Conservation (phyloP, 2,888 invertebrate genomes). For the Lampropteryx suffumata region DNA sequence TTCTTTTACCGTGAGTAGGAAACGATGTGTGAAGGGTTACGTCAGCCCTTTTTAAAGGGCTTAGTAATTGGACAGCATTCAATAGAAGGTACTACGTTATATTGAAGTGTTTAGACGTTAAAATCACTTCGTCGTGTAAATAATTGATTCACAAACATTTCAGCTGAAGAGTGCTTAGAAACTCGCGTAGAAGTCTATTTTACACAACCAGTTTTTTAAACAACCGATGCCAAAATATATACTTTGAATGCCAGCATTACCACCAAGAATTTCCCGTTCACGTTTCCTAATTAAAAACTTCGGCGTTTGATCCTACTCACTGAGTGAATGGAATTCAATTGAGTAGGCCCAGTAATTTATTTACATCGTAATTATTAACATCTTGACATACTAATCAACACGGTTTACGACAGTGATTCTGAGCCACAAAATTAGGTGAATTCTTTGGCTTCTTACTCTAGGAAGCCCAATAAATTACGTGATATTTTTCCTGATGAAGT, state of each 20-base stretch:
- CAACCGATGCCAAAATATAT: too few relatives aligned
- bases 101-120: slow-evolving; percentile 7
- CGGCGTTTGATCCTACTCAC: slow-evolving; percentile 18
- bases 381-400: slow-evolving; percentile 3
- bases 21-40: slow-evolving; percentile 14
- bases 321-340: slow-evolving; percentile 11
- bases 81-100: slow-evolving; percentile 17
- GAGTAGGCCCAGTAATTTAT: slow-evolving; percentile 5
- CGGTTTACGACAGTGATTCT: too few relatives aligned
- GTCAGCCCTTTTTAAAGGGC: slow-evolving; percentile 22
- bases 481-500: slow-evolving; percentile 3
- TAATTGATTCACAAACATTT: slow-evolving; percentile 7
- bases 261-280: not conserved
- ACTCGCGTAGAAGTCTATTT: too few relatives aligned
- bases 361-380: slow-evolving; percentile 15
- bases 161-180: not conserved
- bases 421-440: not conserved
- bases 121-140: slow-evolving; percentile 7
- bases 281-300: slow-evolving; percentile 15
- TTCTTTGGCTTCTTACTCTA: slow-evolving; percentile 10
- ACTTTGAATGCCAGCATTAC: too few relatives aligned
- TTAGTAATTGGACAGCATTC: slow-evolving; percentile 31
- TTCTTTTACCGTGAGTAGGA: not conserved
- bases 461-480: slow-evolving; percentile 11
- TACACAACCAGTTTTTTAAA: too few relatives aligned